phyloP scores from a whole-genome alignment of 2,888 invertebrate genomes.

The Oligia fasciuncula region DNA sequence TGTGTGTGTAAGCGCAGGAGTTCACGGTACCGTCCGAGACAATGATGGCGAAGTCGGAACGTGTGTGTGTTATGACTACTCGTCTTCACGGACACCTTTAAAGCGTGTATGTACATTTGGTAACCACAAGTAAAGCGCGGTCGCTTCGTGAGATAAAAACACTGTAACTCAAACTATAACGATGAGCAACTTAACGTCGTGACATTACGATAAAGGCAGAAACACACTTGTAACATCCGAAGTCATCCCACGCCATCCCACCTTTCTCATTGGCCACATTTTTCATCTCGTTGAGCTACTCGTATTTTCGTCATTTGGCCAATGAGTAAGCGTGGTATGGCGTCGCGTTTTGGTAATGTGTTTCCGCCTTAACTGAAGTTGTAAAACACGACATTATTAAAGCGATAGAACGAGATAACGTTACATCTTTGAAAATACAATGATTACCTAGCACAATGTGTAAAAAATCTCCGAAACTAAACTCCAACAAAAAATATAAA shows the following conservation, averaged over 20 bases:
- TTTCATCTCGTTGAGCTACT: too few relatives aligned
- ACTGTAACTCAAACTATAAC: too few relatives aligned
- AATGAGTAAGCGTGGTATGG: too few relatives aligned
- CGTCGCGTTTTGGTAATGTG: too few relatives aligned
- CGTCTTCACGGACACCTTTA: neutral
- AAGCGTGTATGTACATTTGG: neutral
- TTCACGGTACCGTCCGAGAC: neutral
- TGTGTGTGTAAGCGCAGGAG: too few relatives aligned
- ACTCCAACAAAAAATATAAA: constrained; percentile 35
- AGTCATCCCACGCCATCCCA: too few relatives aligned
- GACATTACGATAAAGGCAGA: neutral
- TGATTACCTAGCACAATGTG: neutral
- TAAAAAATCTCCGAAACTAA: neutral
- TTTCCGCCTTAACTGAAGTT: neutral
- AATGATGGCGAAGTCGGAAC: neutral
- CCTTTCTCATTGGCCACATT: too few relatives aligned
- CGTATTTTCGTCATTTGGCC: too few relatives aligned
- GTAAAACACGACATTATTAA: neutral
- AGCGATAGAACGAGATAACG: neutral
- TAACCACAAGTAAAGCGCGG: neutral
- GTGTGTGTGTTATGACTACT: neutral
- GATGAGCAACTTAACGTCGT: neutral
- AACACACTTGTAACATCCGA: too few relatives aligned
- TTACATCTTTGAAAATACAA: neutral
- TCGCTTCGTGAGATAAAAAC: neutral